Base-by-base conservation (phyloP, 2,888 invertebrate species). In the Heteropelma amictum region DNA sequence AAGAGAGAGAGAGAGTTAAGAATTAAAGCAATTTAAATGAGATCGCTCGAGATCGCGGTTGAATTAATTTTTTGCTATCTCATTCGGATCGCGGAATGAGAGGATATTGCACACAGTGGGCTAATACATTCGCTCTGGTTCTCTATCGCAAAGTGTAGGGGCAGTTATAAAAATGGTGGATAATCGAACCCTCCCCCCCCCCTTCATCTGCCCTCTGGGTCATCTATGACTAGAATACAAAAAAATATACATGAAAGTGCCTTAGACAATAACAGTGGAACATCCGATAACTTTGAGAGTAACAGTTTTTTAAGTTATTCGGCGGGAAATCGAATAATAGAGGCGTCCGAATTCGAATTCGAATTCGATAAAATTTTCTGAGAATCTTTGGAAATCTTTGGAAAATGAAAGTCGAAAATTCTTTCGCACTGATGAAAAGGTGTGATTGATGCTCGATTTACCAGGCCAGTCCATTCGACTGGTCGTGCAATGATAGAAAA, bases 21-120 rank as follows among this genome's bases (percentile, higher is more conserved):
- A 70, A 74, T 70, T 69, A 60, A 65, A 74, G 60, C 74, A 70
- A 74, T 74, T 74, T 74, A 74, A 74, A 70, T 74, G 58, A 64
- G 69, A 69, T 74, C 73, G 58, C 30, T 61, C 64, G 54, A 54
- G 74, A 70, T 70, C 60, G 65, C 70, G 70, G 61, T 51, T 71
- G 74, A 75, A 75, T 75, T 67, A 75, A 75, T 75, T 75, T 75
- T 75, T 70, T 75, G 60, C 54, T 75, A 75, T 75, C 74, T 71
- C 61, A 70, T 67, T 67, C 54, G 65, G 49, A 75, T 75, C 70
- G 60, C 33, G 47, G 47, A 54, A 51, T 45, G 19, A 42, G 60
- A 67, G 45, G 72, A 42, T 67, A 72, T 72, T 61, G 60, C 63
- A 35, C 26, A 28, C 51, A 63, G 12, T 51, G 42, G 42, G 17